Evolutionary conservation across 2,888 invertebrate genomes (phyloP), one percentile per base, ranked within the genome.

Genomic region (Scaptomyza caliginosa): DNA sequence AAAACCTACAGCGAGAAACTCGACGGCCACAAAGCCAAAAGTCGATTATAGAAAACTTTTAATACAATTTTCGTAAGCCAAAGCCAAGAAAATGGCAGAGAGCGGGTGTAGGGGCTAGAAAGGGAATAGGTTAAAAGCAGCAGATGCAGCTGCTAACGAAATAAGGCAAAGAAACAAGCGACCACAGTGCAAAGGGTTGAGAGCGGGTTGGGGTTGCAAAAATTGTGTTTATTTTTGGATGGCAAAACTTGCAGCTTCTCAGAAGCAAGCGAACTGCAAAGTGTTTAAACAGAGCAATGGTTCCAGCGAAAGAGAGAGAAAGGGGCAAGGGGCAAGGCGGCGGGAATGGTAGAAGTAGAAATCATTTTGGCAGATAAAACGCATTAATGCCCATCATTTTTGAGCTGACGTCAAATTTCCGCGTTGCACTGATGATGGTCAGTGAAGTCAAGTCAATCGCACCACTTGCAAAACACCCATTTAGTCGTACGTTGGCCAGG

Each of bases 21-120:
- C 42, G 45, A n/a, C 57, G 69, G 59, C 79, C 79, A 39, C 77
- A 68, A 64, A 63, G 56, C 77, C 64, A 43, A 73, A 79, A 85
- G 80, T 83, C 83, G 83, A 83, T 83, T 83, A 85, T 80, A 85
- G 80, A 72, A 85, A 83, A 83, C 67, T 85, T 82, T 83, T 83
- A 85, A 83, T 83, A 85, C 70, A 82, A 83, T 83, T 77, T 83
- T 85, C 67, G 75, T 82, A 79, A 77, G 73, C 82, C 69, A 62
- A 76, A 64, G 69, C 78, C 78, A 73, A 84, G 67, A 63, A 84
- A 69, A 63, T 70, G 60, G 28, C 11, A n/a, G 11, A 83, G 65
- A 59, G 69, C 68, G 54, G 60, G 16, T 16, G 23, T n/a, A 13
- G 10, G 11, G 4, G 8, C 10, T 2, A 16, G 8, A n/a, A 2